phyloP scores from a whole-genome alignment of 2,113 vertebrate genomes.

The Machaerirhynchus nigripectus region DNA sequence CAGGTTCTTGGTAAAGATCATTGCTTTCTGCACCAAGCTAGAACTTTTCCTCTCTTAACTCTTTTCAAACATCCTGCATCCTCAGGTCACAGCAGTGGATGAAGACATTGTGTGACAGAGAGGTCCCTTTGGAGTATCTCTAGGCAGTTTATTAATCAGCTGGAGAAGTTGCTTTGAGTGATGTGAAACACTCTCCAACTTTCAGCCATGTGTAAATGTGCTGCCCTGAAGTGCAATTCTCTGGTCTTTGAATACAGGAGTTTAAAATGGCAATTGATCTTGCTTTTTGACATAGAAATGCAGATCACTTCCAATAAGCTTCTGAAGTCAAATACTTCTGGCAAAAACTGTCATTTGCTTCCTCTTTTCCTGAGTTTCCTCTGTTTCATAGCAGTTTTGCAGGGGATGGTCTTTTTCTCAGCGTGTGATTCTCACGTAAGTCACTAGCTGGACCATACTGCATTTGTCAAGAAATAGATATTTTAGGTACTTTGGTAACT shows the following conservation, averaged over 20 bases:
- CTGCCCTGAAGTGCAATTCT: not conserved
- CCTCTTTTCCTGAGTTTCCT: not conserved
- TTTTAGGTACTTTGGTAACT: not conserved
- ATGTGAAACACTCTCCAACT: not conserved
- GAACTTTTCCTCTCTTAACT: not conserved
- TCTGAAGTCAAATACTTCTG: not conserved
- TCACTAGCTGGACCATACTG: not conserved
- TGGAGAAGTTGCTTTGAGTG: not conserved
- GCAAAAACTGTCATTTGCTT: not conserved
- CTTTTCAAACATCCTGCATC: fast-evolving
- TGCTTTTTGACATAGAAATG: not conserved
- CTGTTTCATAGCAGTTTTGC: not conserved
- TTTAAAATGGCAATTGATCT: not conserved
- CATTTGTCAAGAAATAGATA: not conserved
- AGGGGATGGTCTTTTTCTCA: not conserved
- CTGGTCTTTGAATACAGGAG: not conserved
- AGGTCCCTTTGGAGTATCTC: not conserved
- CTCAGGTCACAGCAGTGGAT: not conserved
- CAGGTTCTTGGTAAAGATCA: not conserved
- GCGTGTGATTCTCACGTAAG: not conserved
- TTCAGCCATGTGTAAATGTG: not conserved
- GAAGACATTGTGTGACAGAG: too few species aligned
- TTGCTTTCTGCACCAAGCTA: not conserved
- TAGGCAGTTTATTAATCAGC: not conserved
- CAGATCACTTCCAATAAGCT: not conserved